Conservation (phyloP, 2,888 invertebrate species). For the Melikaiella ostensackeni region DNA sequence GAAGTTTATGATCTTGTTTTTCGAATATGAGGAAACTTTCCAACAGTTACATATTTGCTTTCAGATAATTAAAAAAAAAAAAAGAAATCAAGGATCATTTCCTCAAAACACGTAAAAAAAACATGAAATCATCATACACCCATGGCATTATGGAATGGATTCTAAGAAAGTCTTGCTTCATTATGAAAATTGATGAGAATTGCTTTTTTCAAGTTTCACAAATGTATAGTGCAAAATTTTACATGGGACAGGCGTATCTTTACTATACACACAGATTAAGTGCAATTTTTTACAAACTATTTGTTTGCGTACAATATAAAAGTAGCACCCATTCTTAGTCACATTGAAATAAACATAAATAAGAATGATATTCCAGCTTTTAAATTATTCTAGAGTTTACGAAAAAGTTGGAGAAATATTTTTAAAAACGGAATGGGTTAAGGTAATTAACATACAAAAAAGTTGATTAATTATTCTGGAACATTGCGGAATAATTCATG, state of each 20-base stretch:
- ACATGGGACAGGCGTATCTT: conserved; percentile 18
- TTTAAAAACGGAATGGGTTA: neutral
- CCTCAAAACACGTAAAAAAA: neutral
- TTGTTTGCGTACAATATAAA: too few species aligned
- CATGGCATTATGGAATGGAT: neutral
- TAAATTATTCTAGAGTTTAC: too few species aligned
- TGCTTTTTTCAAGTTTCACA: conserved; percentile 24
- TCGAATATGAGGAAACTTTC: neutral
- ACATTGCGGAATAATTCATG: neutral
- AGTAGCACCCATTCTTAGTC: too few species aligned
- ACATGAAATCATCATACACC: neutral
- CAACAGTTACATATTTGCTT: neutral
- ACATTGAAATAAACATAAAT: too few species aligned
- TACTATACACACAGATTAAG: neutral
- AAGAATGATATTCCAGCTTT: too few species aligned
- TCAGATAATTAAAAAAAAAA: conserved; percentile 1
- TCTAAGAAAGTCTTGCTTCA: neutral
- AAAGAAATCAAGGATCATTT: neutral
- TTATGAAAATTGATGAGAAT: neutral
- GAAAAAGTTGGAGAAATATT: neutral
- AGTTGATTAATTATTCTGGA: neutral
- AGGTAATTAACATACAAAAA: neutral
- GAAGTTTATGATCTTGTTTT: neutral
- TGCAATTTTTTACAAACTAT: neutral
- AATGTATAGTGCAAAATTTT: conserved; percentile 21